These are phyloP conservation scores for Xerus rutilus DNA, from an alignment of 2,797 vertebrate genomes.

Conservation along the genomic window DNA sequence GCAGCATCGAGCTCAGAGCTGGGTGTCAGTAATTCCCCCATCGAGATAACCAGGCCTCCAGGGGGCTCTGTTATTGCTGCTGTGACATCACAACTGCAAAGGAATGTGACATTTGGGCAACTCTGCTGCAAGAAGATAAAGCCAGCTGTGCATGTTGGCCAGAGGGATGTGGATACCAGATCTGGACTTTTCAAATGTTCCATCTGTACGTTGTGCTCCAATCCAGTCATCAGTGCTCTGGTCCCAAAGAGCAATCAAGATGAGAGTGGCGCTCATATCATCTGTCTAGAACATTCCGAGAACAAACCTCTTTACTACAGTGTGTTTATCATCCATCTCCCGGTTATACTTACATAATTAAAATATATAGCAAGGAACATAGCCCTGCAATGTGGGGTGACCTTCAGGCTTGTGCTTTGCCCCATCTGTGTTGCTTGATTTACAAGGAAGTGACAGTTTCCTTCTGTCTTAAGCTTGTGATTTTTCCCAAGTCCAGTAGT, in stretches of 20 bases:
- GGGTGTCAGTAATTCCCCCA: conserved; percentile 70
- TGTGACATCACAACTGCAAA: conserved; percentile 55
- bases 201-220: conserved; percentile 15
- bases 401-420: conserved; percentile 69
- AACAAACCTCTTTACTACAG: not conserved
- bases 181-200: conserved; percentile 26
- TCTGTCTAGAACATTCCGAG: conserved; percentile 27
- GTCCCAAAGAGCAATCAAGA: not conserved
- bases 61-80: conserved; percentile 21
- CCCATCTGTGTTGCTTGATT: conserved; percentile 76
- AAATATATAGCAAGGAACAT: conserved; percentile 69
- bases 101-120: conserved; percentile 58
- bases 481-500: conserved; percentile 63
- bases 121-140: conserved; percentile 51
- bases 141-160: not conserved
- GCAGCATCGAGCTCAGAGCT: conserved; percentile 37
- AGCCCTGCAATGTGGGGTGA: conserved; percentile 66
- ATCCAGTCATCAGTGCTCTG: not conserved
- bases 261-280: not conserved
- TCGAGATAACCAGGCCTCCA: conserved; percentile 58
- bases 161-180: conserved; percentile 51
- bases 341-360: conserved; percentile 54
- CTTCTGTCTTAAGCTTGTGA: conserved; percentile 70
- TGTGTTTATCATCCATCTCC: conserved; percentile 20
- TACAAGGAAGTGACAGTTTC: conserved; percentile 78